Evolutionary conservation across 2,113 vertebrate species (phyloP).

Genomic region (Pavo muticus): DNA sequence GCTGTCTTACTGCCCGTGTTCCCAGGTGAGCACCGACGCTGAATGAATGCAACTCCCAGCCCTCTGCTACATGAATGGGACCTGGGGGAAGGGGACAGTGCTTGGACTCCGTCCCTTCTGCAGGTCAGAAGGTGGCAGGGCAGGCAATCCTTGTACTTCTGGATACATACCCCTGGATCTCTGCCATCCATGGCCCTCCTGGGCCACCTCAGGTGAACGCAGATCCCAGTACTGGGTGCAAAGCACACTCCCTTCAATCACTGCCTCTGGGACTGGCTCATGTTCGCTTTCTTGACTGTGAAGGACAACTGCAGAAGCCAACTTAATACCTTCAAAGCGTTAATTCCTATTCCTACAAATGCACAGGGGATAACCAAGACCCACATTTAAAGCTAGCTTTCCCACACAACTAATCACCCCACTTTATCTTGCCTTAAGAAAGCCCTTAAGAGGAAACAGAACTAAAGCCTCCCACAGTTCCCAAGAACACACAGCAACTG

Average conservation of each 20-base stretch:
- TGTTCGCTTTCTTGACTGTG: accelerated
- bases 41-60: not conserved
- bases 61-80: accelerated
- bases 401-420: not conserved
- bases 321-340: not conserved
- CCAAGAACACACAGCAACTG: not conserved
- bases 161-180: not conserved
- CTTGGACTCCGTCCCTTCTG: not conserved
- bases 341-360: not conserved
- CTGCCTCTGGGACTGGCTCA: not conserved
- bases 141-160: accelerated
- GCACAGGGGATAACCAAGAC: not conserved
- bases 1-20: not conserved
- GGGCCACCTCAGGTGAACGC: not conserved
- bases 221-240: not conserved
- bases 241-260: not conserved
- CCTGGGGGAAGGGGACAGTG: accelerated
- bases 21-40: not conserved
- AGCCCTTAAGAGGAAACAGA: not conserved
- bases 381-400: not conserved
- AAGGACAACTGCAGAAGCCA: not conserved
- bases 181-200: not conserved
- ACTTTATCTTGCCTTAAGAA: not conserved
- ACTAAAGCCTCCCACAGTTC: not conserved
- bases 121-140: not conserved